These are phyloP conservation scores for Mycteria americana DNA, from an alignment of 2,797 vertebrate genomes.

Conservation along the genomic window DNA sequence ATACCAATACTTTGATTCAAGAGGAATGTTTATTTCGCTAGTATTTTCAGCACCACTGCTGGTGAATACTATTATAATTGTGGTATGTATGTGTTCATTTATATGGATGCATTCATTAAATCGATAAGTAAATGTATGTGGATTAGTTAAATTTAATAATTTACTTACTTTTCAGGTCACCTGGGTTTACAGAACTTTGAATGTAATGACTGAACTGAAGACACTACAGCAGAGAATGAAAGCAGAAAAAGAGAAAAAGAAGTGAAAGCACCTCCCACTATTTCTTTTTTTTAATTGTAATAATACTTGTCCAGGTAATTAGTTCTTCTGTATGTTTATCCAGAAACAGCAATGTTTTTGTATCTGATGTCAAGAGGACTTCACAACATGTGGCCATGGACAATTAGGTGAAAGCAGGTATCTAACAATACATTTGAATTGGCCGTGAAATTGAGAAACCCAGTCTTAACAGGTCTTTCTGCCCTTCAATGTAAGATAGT, in stretches of 20 bases:
- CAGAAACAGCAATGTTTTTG: neutral
- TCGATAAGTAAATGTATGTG: neutral
- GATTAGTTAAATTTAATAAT: neutral
- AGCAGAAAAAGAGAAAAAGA: conserved; percentile 74
- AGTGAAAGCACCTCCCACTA: conserved; percentile 68
- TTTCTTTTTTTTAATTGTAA: neutral
- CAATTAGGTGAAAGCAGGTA: neutral
- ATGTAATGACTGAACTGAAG: conserved; percentile 91
- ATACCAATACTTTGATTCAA: conserved; percentile 96
- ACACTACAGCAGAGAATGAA: conserved; percentile 82
- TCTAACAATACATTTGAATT: neutral
- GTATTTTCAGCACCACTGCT: conserved; percentile 89
- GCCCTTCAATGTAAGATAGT: neutral
- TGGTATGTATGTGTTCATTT: conserved; percentile 82
- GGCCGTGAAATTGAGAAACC: neutral
- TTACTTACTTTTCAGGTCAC: conserved; percentile 75
- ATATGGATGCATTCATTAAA: neutral
- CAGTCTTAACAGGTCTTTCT: neutral
- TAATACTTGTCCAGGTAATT: neutral
- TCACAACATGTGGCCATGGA: neutral
- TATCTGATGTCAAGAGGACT: neutral
- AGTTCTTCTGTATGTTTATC: neutral
- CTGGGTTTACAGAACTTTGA: conserved; percentile 90
- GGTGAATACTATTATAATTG: conserved; percentile 88
- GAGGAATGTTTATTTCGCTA: conserved; percentile 96